Conservation (phyloP, 2,113 vertebrate genomes). For the Oncorhynchus masou region DNA sequence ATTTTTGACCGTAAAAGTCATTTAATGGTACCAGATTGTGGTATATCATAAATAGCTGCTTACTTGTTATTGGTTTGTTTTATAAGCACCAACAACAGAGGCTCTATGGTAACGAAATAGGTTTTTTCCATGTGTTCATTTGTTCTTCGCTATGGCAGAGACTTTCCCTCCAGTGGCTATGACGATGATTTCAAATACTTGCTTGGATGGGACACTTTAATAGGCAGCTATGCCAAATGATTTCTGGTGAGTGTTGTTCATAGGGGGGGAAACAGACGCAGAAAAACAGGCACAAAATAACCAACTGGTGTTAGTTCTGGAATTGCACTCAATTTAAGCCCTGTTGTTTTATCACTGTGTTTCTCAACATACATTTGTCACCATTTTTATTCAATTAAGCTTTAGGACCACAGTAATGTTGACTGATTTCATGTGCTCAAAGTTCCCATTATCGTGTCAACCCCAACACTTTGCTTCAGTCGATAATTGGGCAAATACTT, state of each 20-base stretch:
- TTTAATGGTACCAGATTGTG: slow-evolving; percentile 35
- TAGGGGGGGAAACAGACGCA: not conserved
- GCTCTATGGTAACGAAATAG: slow-evolving; percentile 35
- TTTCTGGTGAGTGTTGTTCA: not conserved
- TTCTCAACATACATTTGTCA: too few species aligned
- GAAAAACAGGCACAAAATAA: too few species aligned
- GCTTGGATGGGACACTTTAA: not conserved
- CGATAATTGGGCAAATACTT: too few species aligned
- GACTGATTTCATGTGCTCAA: too few species aligned
- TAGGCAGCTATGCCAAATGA: not conserved
- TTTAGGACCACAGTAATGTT: too few species aligned
- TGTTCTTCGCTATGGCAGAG: slow-evolving; percentile 12
- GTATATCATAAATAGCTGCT: slow-evolving; percentile 25
- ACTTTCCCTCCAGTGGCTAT: not conserved
- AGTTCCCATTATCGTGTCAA: too few species aligned
- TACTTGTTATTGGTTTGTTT: slow-evolving; percentile 29
- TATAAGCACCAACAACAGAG: slow-evolving; percentile 10
- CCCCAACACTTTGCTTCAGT: too few species aligned
- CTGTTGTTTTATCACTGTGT: too few species aligned
- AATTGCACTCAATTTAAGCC: too few species aligned
- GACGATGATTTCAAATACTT: not conserved
- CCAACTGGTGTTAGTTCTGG: too few species aligned
- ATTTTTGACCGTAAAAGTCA: slow-evolving; percentile 3
- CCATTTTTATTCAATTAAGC: too few species aligned
- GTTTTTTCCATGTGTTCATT: not conserved